Conservation (phyloP, 2,888 invertebrate genomes). For the Drosophila aldrichi region DNA sequence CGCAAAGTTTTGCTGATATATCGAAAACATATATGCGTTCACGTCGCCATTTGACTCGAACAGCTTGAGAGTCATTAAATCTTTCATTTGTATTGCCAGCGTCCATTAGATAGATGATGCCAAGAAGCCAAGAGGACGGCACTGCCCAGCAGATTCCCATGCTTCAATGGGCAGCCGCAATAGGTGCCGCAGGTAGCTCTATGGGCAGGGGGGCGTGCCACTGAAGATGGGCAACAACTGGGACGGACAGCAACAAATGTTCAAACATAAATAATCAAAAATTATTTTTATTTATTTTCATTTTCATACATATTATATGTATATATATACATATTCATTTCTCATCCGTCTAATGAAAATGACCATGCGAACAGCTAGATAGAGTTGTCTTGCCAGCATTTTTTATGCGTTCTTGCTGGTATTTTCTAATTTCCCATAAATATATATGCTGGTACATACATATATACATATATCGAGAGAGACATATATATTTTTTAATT, state of each 20-base stretch:
- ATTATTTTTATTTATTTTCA: conserved; percentile 14
- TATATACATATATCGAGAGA: background rate
- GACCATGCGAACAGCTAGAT: conserved; percentile 38
- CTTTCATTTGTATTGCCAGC: conserved; percentile 79
- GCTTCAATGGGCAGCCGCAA: conserved; percentile 66
- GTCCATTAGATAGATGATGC: conserved; percentile 71
- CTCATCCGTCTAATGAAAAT: conserved; percentile 26
- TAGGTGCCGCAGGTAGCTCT: conserved; percentile 60
- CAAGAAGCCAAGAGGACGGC: conserved; percentile 69
- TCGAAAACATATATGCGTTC: conserved; percentile 54
- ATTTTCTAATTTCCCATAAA: conserved; percentile 1
- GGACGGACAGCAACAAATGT: conserved; percentile 76
- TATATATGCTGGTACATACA: background rate
- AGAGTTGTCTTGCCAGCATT: conserved; percentile 65
- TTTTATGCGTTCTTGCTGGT: conserved; percentile 45
- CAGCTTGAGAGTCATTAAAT: conserved; percentile 74
- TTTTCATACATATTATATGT: background rate
- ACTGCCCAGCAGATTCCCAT: conserved; percentile 48
- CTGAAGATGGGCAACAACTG: conserved; percentile 5
- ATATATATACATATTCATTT: too few species aligned
- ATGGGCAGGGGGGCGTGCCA: conserved; percentile 1
- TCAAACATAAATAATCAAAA: conserved; percentile 75
- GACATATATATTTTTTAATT: conserved; percentile 16
- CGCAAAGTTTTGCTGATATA: conserved; percentile 64
- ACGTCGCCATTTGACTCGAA: conserved; percentile 45